These are phyloP conservation scores for Hypocryptadius cinnamomeus DNA, from an alignment of 2,113 vertebrate species.

Conservation along the genomic window DNA sequence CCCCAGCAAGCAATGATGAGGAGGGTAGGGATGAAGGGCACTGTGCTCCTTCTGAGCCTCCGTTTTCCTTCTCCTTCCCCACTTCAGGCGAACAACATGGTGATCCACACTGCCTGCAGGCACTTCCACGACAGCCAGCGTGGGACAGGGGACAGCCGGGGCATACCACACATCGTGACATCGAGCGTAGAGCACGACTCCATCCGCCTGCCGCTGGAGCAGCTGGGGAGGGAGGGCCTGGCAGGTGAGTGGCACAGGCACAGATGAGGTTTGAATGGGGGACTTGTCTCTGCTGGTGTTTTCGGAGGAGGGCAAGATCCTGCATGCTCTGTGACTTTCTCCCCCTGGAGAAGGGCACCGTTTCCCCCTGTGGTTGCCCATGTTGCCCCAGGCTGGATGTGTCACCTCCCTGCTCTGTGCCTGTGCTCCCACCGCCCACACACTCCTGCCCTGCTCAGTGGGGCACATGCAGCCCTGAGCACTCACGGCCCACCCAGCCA, in stretches of 20 bases:
- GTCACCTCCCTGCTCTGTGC: background rate
- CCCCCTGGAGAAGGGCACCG: background rate
- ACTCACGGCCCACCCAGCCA: accelerated
- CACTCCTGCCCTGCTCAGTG: background rate
- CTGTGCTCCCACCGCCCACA: background rate
- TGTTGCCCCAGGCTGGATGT: background rate
- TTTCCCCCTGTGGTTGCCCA: accelerated
- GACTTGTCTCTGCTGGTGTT: background rate
- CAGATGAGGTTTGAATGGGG: background rate
- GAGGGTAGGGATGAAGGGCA: accelerated
- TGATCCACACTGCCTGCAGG: conserved; percentile 79
- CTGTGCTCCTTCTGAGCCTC: background rate
- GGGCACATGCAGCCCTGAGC: accelerated
- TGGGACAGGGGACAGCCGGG: background rate
- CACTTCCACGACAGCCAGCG: conserved; percentile 64
- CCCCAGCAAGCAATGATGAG: accelerated
- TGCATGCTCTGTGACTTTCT: background rate
- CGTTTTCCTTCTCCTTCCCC: background rate
- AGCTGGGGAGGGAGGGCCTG: conserved; percentile 63
- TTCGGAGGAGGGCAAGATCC: background rate
- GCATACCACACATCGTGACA: conserved; percentile 80
- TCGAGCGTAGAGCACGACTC: conserved; percentile 91
- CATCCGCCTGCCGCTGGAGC: conserved; percentile 75
- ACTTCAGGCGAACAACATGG: conserved; percentile 87
- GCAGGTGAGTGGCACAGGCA: conserved; percentile 68